Evolutionary conservation across 2,113 vertebrate species (phyloP).

Genomic region (Antennarius striatus): DNA sequence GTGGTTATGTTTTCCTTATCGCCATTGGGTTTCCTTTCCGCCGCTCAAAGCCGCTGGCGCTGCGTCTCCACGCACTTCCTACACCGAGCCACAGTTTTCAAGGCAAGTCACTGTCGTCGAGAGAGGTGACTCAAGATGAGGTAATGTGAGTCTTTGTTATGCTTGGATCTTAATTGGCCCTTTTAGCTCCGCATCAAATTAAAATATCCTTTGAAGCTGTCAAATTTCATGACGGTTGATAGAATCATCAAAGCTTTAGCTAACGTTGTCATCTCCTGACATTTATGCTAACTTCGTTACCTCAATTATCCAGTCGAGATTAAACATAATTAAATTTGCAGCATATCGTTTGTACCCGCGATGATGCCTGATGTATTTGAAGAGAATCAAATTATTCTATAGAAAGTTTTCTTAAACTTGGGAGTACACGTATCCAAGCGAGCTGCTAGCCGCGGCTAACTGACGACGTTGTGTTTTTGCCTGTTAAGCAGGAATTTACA

Average conservation of each 20-base stretch:
- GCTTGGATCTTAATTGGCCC: rapidly evolving
- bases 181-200: rapidly evolving
- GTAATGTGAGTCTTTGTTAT: slow-evolving; percentile 34
- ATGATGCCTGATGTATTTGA: rapidly evolving
- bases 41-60: slow-evolving; percentile 66
- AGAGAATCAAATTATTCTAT: neutral
- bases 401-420: neutral
- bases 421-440: neutral
- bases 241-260: slow-evolving; percentile 11
- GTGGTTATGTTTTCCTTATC: slow-evolving; percentile 69
- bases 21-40: slow-evolving; percentile 73
- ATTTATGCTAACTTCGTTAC: slow-evolving; percentile 32
- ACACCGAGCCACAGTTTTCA: slow-evolving; percentile 40
- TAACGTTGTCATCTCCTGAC: slow-evolving; percentile 22
- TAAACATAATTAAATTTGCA: neutral
- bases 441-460: slow-evolving; percentile 45
- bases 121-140: slow-evolving; percentile 65
- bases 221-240: neutral
- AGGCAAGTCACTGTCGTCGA: slow-evolving; percentile 43
- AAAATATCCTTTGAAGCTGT: neutral
- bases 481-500: slow-evolving; percentile 14
- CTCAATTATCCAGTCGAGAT: neutral
- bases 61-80: slow-evolving; percentile 66
- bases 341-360: rapidly evolving
- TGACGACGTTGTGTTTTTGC: slow-evolving; percentile 10